phyloP scores from a whole-genome alignment of 2,797 vertebrate genomes.

The Sebastes kiyomatsui region DNA sequence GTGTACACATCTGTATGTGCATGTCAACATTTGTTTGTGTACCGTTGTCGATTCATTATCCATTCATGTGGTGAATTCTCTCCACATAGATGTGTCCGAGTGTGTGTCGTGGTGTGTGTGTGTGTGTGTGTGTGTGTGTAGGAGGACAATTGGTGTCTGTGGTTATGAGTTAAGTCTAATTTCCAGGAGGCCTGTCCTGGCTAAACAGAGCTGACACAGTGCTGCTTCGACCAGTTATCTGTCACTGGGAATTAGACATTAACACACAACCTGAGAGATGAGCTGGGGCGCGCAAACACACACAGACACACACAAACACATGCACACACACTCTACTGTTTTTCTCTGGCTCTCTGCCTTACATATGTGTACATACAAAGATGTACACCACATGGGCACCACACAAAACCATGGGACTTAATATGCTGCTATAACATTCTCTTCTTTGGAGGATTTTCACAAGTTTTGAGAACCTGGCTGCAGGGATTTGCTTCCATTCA shows the following conservation, averaged over 20 bases:
- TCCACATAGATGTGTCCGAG: not conserved
- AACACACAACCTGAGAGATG: conserved; percentile 67
- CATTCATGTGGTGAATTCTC: not conserved
- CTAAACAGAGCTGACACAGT: conserved; percentile 81
- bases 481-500: too few relatives aligned
- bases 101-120: conserved; percentile 12
- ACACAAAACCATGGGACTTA: not conserved
- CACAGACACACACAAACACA: not conserved
- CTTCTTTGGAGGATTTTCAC: not conserved
- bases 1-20: not conserved
- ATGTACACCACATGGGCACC: not conserved
- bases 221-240: conserved; percentile 70
- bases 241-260: conserved; percentile 74
- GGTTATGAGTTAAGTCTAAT: conserved; percentile 83
- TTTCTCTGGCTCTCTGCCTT: not conserved
- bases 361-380: not conserved
- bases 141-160: conserved; percentile 75
- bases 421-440: not conserved
- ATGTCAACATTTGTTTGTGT: conserved; percentile 1
- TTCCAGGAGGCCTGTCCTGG: conserved; percentile 76
- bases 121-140: not conserved
- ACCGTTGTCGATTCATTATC: not conserved
- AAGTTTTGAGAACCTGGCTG: not conserved
- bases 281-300: not conserved
- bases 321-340: not conserved